Base-by-base conservation (phyloP, 2,797 vertebrate genomes). In the Pipistrellus nathusii region DNA sequence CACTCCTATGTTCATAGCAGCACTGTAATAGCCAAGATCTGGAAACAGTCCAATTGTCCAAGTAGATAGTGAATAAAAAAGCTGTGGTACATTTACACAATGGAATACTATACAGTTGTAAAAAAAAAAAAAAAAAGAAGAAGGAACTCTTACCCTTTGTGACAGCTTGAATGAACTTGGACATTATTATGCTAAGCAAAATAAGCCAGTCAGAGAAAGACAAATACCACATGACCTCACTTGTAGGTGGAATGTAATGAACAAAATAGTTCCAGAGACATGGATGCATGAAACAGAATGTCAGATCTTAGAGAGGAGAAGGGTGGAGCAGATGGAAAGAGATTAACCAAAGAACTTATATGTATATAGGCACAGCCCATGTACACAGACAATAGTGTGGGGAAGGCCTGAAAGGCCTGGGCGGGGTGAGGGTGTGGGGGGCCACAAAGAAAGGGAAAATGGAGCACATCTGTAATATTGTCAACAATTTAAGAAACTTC, bases 341-440 rank as follows among this genome's bases (percentile, higher is more conserved):
- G 30, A 66, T 66, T 66, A 32, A 66, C 64, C n/a, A 32, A 66
- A 32, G 64, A 66, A 32, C 64, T 32, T 66, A 66, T 32, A 32
- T 66, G 15, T 30, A 66, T 66, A 66, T 18, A 32, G 14, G 15
- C 62, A 66, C n/a, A n/a, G 62, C 14, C 30, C 30, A 66, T 66
- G 14, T 6, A 32, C 14, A 66, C 14, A 66, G 62, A 66, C 30
- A 66, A 62, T 62, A 62, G 59, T 62, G 59, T 15, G 30, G 30
- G 7, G 30, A 66, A n/a, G 30, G 62, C n/a, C 64, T 66, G 64
- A n/a, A n/a, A n/a, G 15, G 64, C 17, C n/a, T 66, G n/a, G 62
- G 3, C 0, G 6, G 15, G 62, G n/a, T 6, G 7, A 18, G 51
- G 51, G 3, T 44, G 8, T 11, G 0, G 3, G 15, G 62, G 30